Conservation (phyloP, 1,140 invertebrate species). For the Musca domestica region DNA sequence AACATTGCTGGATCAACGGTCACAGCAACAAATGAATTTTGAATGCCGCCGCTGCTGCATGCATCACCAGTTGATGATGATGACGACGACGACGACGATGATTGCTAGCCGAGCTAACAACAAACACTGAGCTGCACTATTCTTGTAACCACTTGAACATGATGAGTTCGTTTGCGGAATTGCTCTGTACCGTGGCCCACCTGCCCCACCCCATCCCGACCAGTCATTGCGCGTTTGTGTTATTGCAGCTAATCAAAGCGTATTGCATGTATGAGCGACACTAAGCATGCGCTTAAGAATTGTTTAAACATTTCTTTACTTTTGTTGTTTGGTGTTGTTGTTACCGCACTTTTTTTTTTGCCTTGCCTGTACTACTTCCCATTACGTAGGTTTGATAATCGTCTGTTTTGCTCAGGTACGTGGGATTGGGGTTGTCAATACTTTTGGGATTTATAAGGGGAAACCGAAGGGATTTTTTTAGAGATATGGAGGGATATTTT, state of each 20-base stretch:
- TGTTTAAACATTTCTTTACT: conserved; percentile 11
- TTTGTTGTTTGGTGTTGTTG: background rate
- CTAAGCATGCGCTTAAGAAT: conserved; percentile 20
- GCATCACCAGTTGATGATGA: background rate
- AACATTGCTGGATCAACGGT: too few species aligned
- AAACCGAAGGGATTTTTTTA: too few species aligned
- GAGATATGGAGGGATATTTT: too few species aligned
- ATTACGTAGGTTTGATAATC: too few species aligned
- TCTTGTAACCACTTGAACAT: background rate
- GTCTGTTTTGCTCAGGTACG: too few species aligned
- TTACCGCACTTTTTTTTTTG: background rate
- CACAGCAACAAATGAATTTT: too few species aligned
- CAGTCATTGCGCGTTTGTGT: background rate
- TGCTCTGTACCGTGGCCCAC: too few species aligned
- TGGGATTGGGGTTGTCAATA: too few species aligned
- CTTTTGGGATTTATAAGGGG: too few species aligned
- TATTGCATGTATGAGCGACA: conserved; percentile 19
- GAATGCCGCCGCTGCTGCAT: background rate
- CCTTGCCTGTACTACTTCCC: too few species aligned
- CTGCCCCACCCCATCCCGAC: background rate
- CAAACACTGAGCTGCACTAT: background rate
- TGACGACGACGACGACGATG: background rate
- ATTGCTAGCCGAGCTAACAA: background rate
- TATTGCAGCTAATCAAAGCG: conserved; percentile 6
- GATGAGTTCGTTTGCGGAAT: too few species aligned